phyloP scores from a whole-genome alignment of 2,888 invertebrate species.

The Aphidius colemani region DNA sequence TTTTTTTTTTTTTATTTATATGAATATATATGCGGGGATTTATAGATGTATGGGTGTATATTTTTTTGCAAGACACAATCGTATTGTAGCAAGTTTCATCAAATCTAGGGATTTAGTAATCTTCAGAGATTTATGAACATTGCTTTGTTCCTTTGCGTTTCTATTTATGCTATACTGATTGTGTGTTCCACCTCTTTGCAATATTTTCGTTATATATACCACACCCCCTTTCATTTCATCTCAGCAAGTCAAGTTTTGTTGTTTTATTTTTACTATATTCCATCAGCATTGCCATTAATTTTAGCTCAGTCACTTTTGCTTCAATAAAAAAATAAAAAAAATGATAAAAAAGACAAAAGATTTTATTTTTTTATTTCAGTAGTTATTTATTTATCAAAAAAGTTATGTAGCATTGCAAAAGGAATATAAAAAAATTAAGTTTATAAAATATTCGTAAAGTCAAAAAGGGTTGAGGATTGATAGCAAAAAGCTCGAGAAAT shows the following conservation, averaged over 20 bases:
- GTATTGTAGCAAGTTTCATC: conserved; percentile 46
- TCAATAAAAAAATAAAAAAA: no score
- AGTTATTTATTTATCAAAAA: no score
- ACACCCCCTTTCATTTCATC: conserved; percentile 19
- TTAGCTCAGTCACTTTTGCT: no score
- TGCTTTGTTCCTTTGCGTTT: conserved; percentile 50
- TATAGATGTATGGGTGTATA: conserved; percentile 26
- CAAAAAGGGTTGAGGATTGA: conserved; percentile 32
- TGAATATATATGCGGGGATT: conserved; percentile 11
- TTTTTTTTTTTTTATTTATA: conserved; percentile 12
- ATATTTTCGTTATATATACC: conserved; percentile 23
- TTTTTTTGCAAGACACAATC: conserved; percentile 15
- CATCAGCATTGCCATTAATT: no score
- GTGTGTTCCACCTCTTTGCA: conserved; percentile 38
- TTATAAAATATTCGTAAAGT: conserved; percentile 57
- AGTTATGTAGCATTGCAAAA: no score
- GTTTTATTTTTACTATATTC: no score
- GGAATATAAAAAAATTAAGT: background rate
- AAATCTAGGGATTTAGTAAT: conserved; percentile 60
- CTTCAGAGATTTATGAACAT: conserved; percentile 60
- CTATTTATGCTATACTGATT: conserved; percentile 39
- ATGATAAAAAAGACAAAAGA: no score
- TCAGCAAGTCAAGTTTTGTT: conserved; percentile 33
- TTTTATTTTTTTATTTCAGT: no score
- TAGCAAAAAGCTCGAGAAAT: conserved; percentile 12